Conservation (phyloP, 2,888 invertebrate species). For the Chironomus riparius region DNA sequence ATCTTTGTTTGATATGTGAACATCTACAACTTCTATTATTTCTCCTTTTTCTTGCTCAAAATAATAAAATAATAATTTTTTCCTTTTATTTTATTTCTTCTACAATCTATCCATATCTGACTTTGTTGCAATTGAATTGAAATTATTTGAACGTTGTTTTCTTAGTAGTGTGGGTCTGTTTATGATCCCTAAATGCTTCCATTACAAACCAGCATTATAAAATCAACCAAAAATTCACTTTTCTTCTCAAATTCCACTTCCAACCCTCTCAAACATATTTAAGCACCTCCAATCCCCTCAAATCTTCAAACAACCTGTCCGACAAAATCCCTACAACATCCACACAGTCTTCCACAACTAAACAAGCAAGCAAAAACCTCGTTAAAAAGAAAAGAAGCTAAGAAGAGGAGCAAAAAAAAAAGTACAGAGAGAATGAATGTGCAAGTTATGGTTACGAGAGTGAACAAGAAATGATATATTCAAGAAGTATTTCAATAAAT, state of each 20-base stretch:
- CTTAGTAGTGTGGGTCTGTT: too few species aligned
- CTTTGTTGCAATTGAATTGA: neutral
- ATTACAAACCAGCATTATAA: too few species aligned
- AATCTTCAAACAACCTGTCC: too few species aligned
- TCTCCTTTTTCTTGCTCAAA: neutral
- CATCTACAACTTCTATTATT: neutral
- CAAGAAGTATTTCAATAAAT: slow-evolving; percentile 11
- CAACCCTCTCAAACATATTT: too few species aligned
- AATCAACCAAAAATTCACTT: neutral
- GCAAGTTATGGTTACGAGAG: neutral
- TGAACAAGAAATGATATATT: slow-evolving; percentile 7
- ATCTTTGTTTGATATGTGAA: neutral
- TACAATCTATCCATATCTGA: neutral
- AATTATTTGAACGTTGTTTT: too few species aligned
- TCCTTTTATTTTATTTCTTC: neutral
- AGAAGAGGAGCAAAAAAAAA: neutral
- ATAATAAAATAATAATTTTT: neutral
- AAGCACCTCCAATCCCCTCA: too few species aligned
- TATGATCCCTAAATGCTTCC: too few species aligned
- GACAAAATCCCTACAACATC: too few species aligned
- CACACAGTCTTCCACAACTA: too few species aligned
- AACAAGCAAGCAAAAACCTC: too few species aligned
- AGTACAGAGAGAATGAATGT: neutral
- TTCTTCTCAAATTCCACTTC: neutral
- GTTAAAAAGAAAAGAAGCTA: too few species aligned